Evolutionary conservation across 2,888 invertebrate species (phyloP), one percentile per base, ranked within the genome.

Genomic region (Gerris lacustris): DNA sequence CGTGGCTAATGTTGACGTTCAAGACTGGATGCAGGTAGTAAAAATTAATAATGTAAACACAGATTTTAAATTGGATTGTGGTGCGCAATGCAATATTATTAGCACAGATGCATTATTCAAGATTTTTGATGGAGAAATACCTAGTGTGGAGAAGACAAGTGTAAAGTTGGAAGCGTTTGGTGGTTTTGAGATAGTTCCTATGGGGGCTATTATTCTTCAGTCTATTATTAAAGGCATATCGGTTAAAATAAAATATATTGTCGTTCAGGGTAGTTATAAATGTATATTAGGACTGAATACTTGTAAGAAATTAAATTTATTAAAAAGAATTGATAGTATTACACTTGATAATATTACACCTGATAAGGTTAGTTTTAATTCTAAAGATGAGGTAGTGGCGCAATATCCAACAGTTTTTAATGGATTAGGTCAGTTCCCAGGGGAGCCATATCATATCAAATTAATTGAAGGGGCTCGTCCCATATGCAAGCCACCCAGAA

Each of bases 391-490:
- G 6, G 47, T 17, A 66, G 6, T 6, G 45, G 6, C 44, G 45
- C 44, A 11, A 5, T 44, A 66, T 67, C n/a, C 6, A 6, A 44
- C 44, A 67, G 7, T 64, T 45, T 17, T 70, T 70, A 45, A 18
- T 7, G 6, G 70, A 66, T 6, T 44, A 66, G 17, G 70, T 64
- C n/a, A 6, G 9, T 45, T 72, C 11, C 63, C 70, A 47, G 70
- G 72, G 45, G 31, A 70, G 18, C 72, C 66, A 17, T 70, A 77
- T 72, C 72, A 75, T 6, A 76, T 77, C 15, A 73, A 75, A 72
- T n/a, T 77, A 31, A 73, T 73, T 66, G 70, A 75, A 45, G 67
- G 72, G 70, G 74, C 72, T 6, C 55, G 72, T 45, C 72, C 71
- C 67, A 70, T 68, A 11, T 44, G 66, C 47, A 66, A 69, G 44